Evolutionary conservation across 2,888 invertebrate genomes (phyloP), one percentile per base, ranked within the genome.

Genomic region (Tetramorium bicarinatum): DNA sequence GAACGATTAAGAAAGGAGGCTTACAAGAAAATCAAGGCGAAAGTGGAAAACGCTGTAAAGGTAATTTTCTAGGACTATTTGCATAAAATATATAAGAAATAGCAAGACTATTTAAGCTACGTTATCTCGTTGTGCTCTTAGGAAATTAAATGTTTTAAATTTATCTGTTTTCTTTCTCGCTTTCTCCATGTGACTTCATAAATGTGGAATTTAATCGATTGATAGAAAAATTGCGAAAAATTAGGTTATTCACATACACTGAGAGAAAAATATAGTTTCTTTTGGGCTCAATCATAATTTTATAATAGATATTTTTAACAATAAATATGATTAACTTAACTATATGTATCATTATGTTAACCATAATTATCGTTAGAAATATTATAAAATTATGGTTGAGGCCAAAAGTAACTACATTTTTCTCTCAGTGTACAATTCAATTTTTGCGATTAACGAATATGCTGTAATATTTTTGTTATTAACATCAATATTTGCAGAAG

Each of bases 41-140:
- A 87, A 79, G 91, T 93, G 25, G 90, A 91, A 56, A 92, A 83
- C 62, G 93, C 93, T 11, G 84, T 93, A 13, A 91, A 92, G 90
- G 93, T 93, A 89, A 72, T 13, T 47, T 38, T 62, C 2, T 9
- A 34, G 25, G 54, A 25, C 52, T 29, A 13, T 41, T 49, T 18
- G 18, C 18, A 7, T 49, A 49, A 18, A 18, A 49, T 49, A 7
- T 15, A 47, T 18, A 49, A 49, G 49, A 11, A 69, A 6, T 38
- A 34, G 52, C 11, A 56, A 21, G 71, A 38, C 41, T 34, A 34
- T 34, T 34, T 11, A 9, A 34, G 9, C 6, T 34, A 47, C 15
- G n/a, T 49, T 62, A 21, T 49, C 18, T 15, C 34, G 18, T 25
- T 25, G 18, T 41, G 25, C 25, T 38, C 15, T 54, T 38, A 18